These are phyloP conservation scores for Leucophora obtusa DNA, from an alignment of 2,888 invertebrate species.

Conservation along the genomic window DNA sequence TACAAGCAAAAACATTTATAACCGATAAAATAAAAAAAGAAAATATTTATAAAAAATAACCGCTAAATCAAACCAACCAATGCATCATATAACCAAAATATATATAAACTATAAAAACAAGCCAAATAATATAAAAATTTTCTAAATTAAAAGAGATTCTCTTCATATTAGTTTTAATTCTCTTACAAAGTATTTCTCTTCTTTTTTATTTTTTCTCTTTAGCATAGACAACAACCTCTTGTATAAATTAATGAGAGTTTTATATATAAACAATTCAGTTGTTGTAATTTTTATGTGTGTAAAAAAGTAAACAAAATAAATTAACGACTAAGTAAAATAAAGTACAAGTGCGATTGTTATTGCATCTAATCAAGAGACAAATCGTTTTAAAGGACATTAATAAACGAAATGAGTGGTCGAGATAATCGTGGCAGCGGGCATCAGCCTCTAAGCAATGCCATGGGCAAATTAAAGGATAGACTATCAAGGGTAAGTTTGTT, in stretches of 20 bases:
- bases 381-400: not conserved
- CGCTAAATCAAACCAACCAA: not conserved
- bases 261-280: conserved; percentile 34
- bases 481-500: conserved; percentile 73
- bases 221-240: conserved; percentile 54
- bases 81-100: not conserved
- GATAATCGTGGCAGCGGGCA: conserved; percentile 75
- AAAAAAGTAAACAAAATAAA: conserved; percentile 31
- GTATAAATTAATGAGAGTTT: conserved; percentile 18
- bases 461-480: conserved; percentile 78
- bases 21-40: not conserved
- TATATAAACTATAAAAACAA: not conserved
- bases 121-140: not conserved
- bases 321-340: conserved; percentile 20
- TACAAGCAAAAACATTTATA: not conserved
- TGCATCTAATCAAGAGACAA: conserved; percentile 9
- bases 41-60: not conserved
- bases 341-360: conserved; percentile 26
- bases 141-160: not conserved
- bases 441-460: conserved; percentile 75
- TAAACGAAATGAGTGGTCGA: conserved; percentile 75
- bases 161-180: not conserved
- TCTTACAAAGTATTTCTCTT: not conserved
- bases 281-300: conserved; percentile 20
- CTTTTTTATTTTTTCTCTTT: conserved; percentile 15